These are phyloP conservation scores for Knipowitschia caucasica DNA, from an alignment of 2,797 vertebrate genomes.

Conservation along the genomic window DNA sequence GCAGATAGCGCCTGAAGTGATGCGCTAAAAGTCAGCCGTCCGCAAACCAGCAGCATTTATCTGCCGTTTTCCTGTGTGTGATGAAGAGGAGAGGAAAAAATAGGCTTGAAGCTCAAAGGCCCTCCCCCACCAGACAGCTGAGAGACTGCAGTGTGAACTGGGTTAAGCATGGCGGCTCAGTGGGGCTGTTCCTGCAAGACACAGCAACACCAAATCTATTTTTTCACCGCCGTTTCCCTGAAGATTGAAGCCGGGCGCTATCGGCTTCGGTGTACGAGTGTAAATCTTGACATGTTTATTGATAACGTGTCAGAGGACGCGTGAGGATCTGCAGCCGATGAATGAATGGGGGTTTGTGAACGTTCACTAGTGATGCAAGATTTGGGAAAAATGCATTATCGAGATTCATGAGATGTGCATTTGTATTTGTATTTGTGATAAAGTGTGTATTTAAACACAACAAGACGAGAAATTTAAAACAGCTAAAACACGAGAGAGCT, in stretches of 20 bases:
- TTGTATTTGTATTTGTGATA: no score
- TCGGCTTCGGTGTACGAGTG: constrained; percentile 17
- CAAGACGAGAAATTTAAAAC: no score
- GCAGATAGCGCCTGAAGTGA: constrained; percentile 50
- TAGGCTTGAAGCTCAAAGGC: constrained; percentile 20
- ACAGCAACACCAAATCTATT: constrained; percentile 27
- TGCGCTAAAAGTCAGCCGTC: constrained; percentile 49
- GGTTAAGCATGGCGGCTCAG: constrained; percentile 64
- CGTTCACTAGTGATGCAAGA: no score
- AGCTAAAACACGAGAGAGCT: no score
- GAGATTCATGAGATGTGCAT: no score
- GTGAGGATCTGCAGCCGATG: neutral
- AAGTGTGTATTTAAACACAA: no score
- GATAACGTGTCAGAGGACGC: no score
- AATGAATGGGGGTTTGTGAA: no score
- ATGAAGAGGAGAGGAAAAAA: constrained; percentile 9
- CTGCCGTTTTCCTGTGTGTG: constrained; percentile 33
- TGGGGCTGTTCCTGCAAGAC: constrained; percentile 43
- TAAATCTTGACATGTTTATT: constrained; percentile 32
- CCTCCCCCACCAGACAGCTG: constrained; percentile 61
- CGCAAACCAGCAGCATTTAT: constrained; percentile 48
- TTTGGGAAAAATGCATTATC: no score
- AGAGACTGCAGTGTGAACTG: constrained; percentile 56
- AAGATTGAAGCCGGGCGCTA: constrained; percentile 24
- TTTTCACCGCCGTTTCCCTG: constrained; percentile 17